Percentiles rank a stretch among this genome's conserved stretches.
These are phyloP conservation scores for Stichodactyla mertensii DNA, from an alignment of 64 coral and sea anemone species.

Conservation along the genomic window DNA sequence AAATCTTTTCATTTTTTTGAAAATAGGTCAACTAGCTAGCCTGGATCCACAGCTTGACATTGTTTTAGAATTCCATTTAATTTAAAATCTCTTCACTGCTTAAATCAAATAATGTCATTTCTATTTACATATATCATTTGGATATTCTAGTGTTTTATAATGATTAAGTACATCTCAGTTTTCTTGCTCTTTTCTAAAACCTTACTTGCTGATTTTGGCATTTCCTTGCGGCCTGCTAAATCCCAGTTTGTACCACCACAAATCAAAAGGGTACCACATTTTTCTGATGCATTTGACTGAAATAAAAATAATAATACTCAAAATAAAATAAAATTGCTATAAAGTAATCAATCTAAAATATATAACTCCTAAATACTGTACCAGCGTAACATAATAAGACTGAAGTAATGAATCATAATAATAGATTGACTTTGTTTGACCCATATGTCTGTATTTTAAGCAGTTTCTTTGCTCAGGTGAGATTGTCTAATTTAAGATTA, in stretches of 20 bases:
- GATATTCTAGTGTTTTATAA: neutral
- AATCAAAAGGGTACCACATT: conserved; percentile 66
- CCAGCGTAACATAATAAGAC: no score
- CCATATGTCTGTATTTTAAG: no score
- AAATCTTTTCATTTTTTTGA: no score
- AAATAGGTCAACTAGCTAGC: no score
- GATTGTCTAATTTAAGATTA: no score
- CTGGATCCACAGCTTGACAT: no score
- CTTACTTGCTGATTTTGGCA: conserved; percentile 75
- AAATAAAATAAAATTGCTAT: neutral
- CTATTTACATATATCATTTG: neutral
- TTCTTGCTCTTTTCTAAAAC: neutral
- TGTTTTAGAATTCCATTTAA: no score
- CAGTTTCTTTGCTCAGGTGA: no score
- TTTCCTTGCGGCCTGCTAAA: conserved; percentile 70
- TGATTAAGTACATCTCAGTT: neutral
- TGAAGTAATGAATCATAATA: no score
- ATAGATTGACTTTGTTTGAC: no score
- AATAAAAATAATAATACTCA: neutral
- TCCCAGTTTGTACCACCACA: conserved; percentile 92
- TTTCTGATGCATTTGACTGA: neutral
- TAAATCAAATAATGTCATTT: neutral
- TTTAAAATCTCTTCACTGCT: neutral
- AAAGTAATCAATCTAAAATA: no score
- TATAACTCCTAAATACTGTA: no score